A percentile compares a stretch with the other conserved stretches of the same genome.
Evolutionary conservation across 1,140 invertebrate species (phyloP).

Genomic region (Drosophila tsacasi): DNA sequence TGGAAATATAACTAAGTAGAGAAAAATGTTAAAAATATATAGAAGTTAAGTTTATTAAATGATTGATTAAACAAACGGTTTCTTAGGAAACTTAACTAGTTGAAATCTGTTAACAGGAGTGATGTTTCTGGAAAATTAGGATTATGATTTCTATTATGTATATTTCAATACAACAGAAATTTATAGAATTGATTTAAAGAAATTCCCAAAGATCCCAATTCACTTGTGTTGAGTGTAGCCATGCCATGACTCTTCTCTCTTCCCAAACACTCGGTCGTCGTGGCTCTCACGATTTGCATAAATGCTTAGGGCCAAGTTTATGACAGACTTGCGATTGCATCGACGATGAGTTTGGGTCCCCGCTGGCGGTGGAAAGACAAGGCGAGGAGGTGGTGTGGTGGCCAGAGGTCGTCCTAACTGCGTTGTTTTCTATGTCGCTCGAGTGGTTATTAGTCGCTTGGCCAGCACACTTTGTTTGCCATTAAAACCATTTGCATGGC

Average conservation of each 20-base stretch:
- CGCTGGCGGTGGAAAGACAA: slow-evolving; percentile 1
- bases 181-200: background rate
- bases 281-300: slow-evolving; percentile 60
- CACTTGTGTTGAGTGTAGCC: background rate
- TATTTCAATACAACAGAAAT: no score
- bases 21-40: no score
- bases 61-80: background rate
- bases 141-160: no score
- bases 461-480: slow-evolving; percentile 64
- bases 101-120: no score
- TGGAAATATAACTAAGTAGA: no score
- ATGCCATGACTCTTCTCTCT: background rate
- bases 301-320: slow-evolving; percentile 67
- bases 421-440: slow-evolving; percentile 33
- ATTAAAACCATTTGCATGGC: slow-evolving; percentile 77
- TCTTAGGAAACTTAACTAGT: no score
- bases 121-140: no score
- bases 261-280: slow-evolving; percentile 12
- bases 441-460: slow-evolving; percentile 63
- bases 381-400: background rate
- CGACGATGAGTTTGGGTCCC: slow-evolving; percentile 25
- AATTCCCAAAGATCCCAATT: background rate
- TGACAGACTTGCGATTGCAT: slow-evolving; percentile 68
- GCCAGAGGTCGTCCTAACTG: slow-evolving; percentile 9
- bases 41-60: no score